These are phyloP conservation scores for Muscicapa comitata DNA, from an alignment of 2,797 vertebrate genomes.

Conservation along the genomic window DNA sequence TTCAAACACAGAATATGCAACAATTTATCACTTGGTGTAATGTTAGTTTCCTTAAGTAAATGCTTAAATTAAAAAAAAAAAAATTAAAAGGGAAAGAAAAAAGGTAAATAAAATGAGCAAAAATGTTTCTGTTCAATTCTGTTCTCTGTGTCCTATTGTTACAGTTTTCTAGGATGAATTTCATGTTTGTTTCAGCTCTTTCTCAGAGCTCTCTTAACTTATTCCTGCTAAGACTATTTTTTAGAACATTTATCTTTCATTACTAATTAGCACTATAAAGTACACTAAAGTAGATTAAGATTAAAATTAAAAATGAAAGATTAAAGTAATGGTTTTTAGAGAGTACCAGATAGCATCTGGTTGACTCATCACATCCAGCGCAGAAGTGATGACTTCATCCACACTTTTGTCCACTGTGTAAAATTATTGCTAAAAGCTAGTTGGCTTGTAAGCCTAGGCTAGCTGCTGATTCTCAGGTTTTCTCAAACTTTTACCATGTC, in stretches of 20 bases:
- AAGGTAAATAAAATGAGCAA: background rate
- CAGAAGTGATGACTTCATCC: background rate
- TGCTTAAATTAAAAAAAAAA: background rate
- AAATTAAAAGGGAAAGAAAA: background rate
- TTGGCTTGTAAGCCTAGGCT: background rate
- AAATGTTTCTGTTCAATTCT: background rate
- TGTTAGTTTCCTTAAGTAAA: background rate
- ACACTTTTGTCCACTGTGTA: background rate
- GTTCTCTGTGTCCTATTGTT: background rate
- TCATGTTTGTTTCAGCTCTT: background rate
- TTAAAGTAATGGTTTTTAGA: background rate
- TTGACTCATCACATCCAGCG: background rate
- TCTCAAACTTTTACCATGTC: background rate
- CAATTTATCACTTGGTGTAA: background rate
- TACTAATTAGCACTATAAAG: background rate
- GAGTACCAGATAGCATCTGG: background rate
- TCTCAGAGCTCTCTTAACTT: background rate
- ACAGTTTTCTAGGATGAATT: background rate
- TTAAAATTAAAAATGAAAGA: background rate
- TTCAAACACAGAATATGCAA: background rate
- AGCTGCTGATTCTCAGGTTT: background rate
- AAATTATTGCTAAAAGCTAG: background rate
- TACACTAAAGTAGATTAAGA: background rate
- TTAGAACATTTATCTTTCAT: background rate
- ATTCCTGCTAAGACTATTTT: background rate